Base-by-base conservation (phyloP, 2,888 invertebrate genomes). In the Epicampocera succincta region DNA sequence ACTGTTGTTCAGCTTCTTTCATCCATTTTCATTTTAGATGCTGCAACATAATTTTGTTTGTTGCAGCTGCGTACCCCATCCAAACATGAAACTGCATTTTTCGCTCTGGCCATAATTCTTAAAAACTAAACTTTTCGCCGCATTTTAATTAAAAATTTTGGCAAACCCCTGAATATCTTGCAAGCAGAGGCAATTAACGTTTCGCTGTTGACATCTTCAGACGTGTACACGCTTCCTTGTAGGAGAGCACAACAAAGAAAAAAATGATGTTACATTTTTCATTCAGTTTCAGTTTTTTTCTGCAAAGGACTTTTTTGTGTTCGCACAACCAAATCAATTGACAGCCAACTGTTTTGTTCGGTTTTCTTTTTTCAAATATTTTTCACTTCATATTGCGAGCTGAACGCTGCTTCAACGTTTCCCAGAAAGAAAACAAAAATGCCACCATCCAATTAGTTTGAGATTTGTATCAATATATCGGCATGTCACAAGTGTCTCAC, bases 401-500 rank as follows among this genome's bases (percentile, higher is more conserved):
- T 63, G 11, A 52, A 56, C 61, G 46, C 13, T 42, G 29, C 33
- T 56, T 52, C 50, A 29, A 21, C 5, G 25, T 58, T 58, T 48
- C 48, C 21, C 54, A 69, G 50, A 52, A 52, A 61, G 4, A 17
- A 58, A 60, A 38, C 17, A 56, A 13, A 25, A 63, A 68, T 38
- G 56, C 52, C 44, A 69, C 71, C 44, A 65, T 66, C 74, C 78
- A 82, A 82, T 82, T 82, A 78, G 74, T 71, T 66, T 54, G 52
- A 74, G 74, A 78, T 82, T 75, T 82, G 71, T 78, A 78, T 82
- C 82, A 66, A 52, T 71, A 65, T 78, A 78, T 66, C 66, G 71
- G 17, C 66, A 75, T 66, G 74, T 78, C 74, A 75, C 82, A 82
- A 78, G 69, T 82, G 82, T 78, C 82, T 78, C 78, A 82, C 71